Conservation (phyloP, 2,797 vertebrate species). For the Apodemus agrarius region DNA sequence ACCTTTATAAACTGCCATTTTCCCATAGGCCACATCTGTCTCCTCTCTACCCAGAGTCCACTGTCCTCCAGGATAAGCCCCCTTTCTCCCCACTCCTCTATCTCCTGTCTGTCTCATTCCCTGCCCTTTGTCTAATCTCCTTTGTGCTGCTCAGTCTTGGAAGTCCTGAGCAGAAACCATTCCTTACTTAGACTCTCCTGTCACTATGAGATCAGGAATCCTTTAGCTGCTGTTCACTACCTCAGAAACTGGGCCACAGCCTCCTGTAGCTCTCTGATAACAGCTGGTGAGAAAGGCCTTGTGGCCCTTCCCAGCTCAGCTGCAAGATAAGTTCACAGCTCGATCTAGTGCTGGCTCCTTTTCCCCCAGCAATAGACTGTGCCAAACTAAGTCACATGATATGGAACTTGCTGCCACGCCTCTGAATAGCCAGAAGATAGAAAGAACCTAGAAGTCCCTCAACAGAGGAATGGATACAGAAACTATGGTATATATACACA, state of each 20-base stretch:
- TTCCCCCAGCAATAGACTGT: background rate
- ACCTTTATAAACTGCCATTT: background rate
- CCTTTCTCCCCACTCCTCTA: background rate
- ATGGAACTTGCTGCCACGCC: background rate
- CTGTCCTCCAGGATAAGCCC: background rate
- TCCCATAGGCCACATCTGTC: background rate
- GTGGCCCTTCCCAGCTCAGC: background rate
- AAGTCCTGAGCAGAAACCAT: background rate
- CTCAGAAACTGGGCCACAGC: background rate
- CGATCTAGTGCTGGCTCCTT: background rate
- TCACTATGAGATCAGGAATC: background rate
- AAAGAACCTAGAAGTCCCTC: too few relatives aligned
- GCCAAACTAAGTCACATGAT: background rate
- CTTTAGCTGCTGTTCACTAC: background rate
- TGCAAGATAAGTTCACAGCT: background rate
- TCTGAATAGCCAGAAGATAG: too few relatives aligned
- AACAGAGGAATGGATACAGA: too few relatives aligned
- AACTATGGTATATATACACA: too few relatives aligned
- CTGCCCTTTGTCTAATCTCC: background rate
- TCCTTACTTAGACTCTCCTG: background rate
- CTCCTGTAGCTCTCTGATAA: background rate
- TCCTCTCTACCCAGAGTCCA: background rate
- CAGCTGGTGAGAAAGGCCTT: background rate
- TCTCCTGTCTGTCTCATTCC: background rate
- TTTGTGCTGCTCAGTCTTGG: background rate